Base-by-base conservation (phyloP, 2,113 vertebrate genomes). In the Corapipo altera region DNA sequence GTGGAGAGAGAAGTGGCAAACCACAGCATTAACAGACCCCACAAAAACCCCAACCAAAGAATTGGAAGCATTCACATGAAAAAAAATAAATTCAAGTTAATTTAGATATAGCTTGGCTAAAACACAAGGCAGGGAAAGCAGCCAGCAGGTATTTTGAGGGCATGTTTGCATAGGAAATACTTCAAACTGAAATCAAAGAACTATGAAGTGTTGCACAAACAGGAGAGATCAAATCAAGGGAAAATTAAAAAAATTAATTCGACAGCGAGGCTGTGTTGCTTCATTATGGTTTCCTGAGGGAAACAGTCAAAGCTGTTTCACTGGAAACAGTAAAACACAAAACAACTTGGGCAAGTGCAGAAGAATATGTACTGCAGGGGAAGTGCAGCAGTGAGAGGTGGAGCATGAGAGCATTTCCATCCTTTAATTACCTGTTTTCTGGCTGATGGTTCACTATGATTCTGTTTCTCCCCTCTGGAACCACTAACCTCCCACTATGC, bases 191-290 rank as follows among this genome's bases (percentile, higher is more conserved):
- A 89, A 78, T 48, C 30, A 55, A 91, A 89, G 57, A 85, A 11
- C 26, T n/a, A 12, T 30, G 71, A 78, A 57, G 39, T 2, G 3
- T 14, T 61, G 18, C 0, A 0, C 62, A 61, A 79, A 67, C 8
- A 70, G 32, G 37, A 85, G 49, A 69, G 44, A 39, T 14, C 11
- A 72, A 87, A 72, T 46, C 37, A 51, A 85, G 27, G 9, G 37
- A 76, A 82, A 79, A 67, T 65, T 30, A 5, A n/a, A 62, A 33
- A 70, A 79, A 65, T 17, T 1, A 0, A 51, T 64, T 74, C 70
- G 35, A 82, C 84, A 89, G 62, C 33, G 54, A 33, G 20, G 67
- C 61, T 83, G 7, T 37, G 39, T 66, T 75, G 30, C n/a, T 88
- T 33, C 2, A 1, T 35, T 54, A 37, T 20, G 23, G 41, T 79